Evolutionary conservation across 2,888 invertebrate genomes (phyloP).

Genomic region (Mythimna vitellina): DNA sequence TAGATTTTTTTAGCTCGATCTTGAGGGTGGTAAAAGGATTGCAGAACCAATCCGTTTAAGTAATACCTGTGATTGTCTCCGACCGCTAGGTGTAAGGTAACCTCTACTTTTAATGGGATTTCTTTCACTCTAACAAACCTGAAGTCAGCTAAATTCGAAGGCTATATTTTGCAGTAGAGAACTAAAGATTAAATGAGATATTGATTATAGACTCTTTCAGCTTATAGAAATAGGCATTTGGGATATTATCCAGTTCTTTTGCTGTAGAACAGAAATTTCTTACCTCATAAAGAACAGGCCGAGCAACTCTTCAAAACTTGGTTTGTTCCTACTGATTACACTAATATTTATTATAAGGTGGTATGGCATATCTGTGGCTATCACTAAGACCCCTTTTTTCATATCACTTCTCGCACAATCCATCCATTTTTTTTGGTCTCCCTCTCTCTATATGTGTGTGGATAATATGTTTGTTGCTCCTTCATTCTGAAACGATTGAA

Average conservation of each 20-base stretch:
- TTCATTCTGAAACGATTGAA: too few species aligned
- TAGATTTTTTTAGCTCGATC: conserved; percentile 60
- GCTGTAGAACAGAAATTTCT: background rate
- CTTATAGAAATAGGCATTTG: background rate
- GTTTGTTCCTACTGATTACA: background rate
- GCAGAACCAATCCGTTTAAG: conserved; percentile 57
- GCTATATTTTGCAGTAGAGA: conserved; percentile 1
- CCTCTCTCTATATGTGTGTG: too few species aligned
- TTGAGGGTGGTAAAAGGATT: conserved; percentile 62
- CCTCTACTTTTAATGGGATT: conserved; percentile 42
- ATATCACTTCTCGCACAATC: too few species aligned
- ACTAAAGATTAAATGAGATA: background rate
- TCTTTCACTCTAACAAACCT: conserved; percentile 22
- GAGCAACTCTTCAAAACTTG: background rate
- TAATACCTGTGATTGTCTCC: conserved; percentile 31
- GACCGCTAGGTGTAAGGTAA: background rate
- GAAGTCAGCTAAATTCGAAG: background rate
- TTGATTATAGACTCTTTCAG: background rate
- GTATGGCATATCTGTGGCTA: too few species aligned
- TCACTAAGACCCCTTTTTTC: too few species aligned
- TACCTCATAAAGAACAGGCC: background rate
- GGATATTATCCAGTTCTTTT: background rate
- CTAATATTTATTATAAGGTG: too few species aligned
- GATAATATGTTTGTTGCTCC: too few species aligned
- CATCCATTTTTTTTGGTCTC: too few species aligned